These are phyloP conservation scores for Meda fulgida DNA, from an alignment of 2,797 vertebrate genomes.

Conservation along the genomic window DNA sequence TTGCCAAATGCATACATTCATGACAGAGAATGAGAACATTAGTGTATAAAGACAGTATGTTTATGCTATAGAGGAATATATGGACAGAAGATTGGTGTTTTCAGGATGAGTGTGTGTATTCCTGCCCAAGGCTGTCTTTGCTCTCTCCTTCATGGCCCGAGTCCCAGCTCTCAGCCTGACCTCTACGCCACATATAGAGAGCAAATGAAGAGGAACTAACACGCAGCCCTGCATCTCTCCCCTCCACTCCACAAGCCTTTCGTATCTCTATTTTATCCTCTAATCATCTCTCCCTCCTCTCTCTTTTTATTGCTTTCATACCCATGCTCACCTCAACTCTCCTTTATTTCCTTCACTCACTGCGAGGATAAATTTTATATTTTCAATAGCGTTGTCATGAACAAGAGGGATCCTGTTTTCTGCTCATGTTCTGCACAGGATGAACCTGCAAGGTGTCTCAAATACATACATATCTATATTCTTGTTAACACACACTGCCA, in stretches of 20 bases:
- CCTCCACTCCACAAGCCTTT: slow-evolving; percentile 37
- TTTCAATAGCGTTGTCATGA: slow-evolving; percentile 17
- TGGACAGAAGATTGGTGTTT: slow-evolving; percentile 2
- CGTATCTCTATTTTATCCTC: slow-evolving; percentile 44
- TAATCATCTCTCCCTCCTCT: slow-evolving; percentile 45
- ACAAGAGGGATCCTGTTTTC: slow-evolving; percentile 24
- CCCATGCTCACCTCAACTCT: slow-evolving; percentile 18
- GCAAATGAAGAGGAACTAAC: slow-evolving; percentile 71
- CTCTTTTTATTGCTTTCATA: slow-evolving; percentile 40
- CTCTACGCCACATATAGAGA: slow-evolving; percentile 55
- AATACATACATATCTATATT: background rate
- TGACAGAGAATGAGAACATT: background rate
- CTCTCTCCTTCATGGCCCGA: slow-evolving; percentile 48
- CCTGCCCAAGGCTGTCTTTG: slow-evolving; percentile 34
- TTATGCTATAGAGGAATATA: background rate
- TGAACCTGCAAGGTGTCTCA: slow-evolving; percentile 3
- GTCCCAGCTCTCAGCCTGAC: slow-evolving; percentile 56
- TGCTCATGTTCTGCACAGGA: background rate
- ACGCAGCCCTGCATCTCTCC: slow-evolving; percentile 53
- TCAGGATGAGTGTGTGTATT: slow-evolving; percentile 24
- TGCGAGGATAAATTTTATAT: slow-evolving; percentile 6
- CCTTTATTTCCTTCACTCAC: slow-evolving; percentile 54
- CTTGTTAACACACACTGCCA: background rate
- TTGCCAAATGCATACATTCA: background rate
- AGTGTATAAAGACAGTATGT: background rate